These are phyloP conservation scores for Eospalax fontanierii DNA, from an alignment of 2,797 vertebrate genomes.

Conservation along the genomic window DNA sequence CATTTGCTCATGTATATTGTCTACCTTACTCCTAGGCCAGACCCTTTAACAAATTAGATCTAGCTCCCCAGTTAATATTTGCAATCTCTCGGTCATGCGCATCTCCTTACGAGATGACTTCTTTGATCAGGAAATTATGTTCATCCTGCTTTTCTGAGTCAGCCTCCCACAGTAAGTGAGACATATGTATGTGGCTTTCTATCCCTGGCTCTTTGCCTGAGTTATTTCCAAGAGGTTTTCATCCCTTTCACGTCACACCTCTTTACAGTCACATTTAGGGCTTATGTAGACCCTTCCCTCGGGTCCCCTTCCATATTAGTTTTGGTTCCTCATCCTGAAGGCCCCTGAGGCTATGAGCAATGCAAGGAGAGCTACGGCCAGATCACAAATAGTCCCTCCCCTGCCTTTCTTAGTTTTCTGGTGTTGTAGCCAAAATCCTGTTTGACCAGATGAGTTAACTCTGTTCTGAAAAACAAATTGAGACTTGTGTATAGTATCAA, in stretches of 20 bases:
- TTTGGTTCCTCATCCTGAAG: not conserved
- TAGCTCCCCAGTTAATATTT: not conserved
- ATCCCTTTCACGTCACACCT: not conserved
- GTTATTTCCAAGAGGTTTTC: constrained; percentile 30
- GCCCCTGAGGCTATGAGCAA: not conserved
- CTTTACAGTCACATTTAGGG: not conserved
- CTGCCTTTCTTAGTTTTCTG: not conserved
- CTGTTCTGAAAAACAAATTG: constrained; percentile 27
- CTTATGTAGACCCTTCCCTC: not conserved
- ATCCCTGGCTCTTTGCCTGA: not conserved
- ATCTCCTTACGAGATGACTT: not conserved
- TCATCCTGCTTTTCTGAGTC: constrained; percentile 15
- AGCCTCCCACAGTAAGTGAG: not conserved
- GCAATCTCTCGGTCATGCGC: not conserved
- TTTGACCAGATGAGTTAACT: constrained; percentile 43
- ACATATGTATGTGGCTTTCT: not conserved
- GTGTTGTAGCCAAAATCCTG: not conserved
- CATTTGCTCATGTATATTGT: not conserved
- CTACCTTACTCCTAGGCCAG: not conserved
- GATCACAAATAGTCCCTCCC: not conserved
- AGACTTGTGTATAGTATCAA: not conserved
- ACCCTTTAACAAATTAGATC: not conserved
- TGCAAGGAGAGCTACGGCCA: not conserved
- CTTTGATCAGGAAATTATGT: constrained; percentile 18
- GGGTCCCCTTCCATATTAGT: not conserved